phyloP scores from a whole-genome alignment of 2,113 vertebrate genomes.

The Zosterops borbonicus region DNA sequence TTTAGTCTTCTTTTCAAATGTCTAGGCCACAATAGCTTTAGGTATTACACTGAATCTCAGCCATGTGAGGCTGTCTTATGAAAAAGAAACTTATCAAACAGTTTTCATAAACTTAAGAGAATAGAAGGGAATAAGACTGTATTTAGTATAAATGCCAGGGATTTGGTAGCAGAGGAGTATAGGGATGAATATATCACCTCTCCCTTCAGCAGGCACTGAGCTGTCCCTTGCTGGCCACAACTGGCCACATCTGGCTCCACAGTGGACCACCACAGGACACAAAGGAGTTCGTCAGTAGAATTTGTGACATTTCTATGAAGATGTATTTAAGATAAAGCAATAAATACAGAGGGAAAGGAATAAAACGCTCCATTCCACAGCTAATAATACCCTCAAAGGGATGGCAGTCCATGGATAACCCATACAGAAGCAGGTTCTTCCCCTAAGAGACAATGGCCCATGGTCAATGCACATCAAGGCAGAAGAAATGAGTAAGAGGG shows the following conservation, averaged over 20 bases:
- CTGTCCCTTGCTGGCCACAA: neutral
- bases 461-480: neutral
- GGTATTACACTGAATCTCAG: neutral
- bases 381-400: neutral
- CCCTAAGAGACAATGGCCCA: neutral
- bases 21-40: neutral
- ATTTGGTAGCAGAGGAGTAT: fast-evolving
- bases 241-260: neutral
- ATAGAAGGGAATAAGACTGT: neutral
- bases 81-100: neutral
- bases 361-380: neutral
- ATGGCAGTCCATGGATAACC: neutral
- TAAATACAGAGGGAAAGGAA: neutral
- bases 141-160: neutral
- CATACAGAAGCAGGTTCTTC: neutral
- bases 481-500: neutral
- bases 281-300: neutral
- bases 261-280: neutral
- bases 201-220: neutral
- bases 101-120: neutral
- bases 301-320: neutral
- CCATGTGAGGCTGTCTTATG: neutral
- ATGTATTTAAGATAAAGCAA: neutral
- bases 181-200: neutral
- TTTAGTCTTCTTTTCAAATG: neutral